Conservation (phyloP, 2,888 invertebrate genomes). For the Synanthedon vespiformis region DNA sequence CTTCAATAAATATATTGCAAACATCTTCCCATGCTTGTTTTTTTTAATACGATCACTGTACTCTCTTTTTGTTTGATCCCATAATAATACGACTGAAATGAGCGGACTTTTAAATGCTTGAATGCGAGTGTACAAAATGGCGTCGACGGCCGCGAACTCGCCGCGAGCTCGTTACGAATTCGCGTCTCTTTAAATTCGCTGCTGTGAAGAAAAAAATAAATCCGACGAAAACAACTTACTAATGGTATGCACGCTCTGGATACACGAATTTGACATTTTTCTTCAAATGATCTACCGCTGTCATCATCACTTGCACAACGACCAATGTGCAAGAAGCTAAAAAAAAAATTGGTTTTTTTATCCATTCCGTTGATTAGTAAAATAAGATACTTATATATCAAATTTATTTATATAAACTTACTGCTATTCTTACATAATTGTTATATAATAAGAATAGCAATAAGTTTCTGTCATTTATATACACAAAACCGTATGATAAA, state of each 20-base stretch:
- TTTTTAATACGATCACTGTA: background rate
- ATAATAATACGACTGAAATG: background rate
- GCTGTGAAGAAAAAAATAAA: slow-evolving; percentile 1
- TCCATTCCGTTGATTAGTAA: too few relatives aligned
- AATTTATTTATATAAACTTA: too few relatives aligned
- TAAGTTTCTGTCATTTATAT: too few relatives aligned
- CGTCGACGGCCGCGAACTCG: too few relatives aligned
- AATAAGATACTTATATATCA: too few relatives aligned
- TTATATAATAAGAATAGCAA: too few relatives aligned
- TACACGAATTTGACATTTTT: slow-evolving; percentile 74
- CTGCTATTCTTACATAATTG: too few relatives aligned
- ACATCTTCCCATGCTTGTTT: background rate
- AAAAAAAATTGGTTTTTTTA: slow-evolving; percentile 14
- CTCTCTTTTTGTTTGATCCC: background rate
- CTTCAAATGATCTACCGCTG: slow-evolving; percentile 78
- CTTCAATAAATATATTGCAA: background rate
- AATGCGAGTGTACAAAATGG: too few relatives aligned
- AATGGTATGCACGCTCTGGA: slow-evolving; percentile 74
- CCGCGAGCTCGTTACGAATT: too few relatives aligned
- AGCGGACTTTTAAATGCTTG: background rate
- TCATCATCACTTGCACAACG: slow-evolving; percentile 83
- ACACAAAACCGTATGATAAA: too few relatives aligned
- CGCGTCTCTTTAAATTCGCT: too few relatives aligned
- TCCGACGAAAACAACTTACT: slow-evolving; percentile 41
- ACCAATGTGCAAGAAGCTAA: slow-evolving; percentile 83